Evolutionary conservation across 2,888 invertebrate species (phyloP).

Genomic region (Nebria salina): DNA sequence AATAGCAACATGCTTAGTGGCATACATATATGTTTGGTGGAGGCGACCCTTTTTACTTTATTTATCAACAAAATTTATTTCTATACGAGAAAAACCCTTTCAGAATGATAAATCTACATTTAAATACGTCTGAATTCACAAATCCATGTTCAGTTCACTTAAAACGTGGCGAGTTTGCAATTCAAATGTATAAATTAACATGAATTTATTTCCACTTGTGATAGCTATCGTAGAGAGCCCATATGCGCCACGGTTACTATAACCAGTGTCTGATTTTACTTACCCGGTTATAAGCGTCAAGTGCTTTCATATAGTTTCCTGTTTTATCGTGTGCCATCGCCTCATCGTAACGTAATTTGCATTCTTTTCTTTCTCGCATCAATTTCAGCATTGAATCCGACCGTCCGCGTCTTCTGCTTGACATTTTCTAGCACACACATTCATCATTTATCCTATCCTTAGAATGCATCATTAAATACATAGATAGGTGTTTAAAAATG

Average conservation of each 20-base stretch:
- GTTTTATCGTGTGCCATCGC: slow-evolving; percentile 80
- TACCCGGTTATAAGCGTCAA: slow-evolving; percentile 78
- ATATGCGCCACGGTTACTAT: neutral
- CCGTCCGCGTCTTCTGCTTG: slow-evolving; percentile 47
- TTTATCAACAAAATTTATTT: too few species aligned
- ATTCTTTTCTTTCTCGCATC: slow-evolving; percentile 60
- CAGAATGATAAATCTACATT: neutral
- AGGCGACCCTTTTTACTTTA: too few species aligned
- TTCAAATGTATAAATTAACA: neutral
- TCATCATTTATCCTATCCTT: neutral
- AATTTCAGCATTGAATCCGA: slow-evolving; percentile 58
- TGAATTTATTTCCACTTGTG: neutral
- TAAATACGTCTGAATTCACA: neutral
- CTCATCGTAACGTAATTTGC: slow-evolving; percentile 81
- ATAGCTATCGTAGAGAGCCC: neutral
- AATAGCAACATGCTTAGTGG: too few species aligned
- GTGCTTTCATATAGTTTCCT: slow-evolving; percentile 77
- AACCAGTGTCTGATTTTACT: slow-evolving; percentile 49
- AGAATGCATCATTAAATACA: neutral
- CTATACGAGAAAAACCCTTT: neutral
- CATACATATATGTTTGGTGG: too few species aligned
- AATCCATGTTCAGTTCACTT: neutral
- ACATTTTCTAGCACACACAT: slow-evolving; percentile 8
- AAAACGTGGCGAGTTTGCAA: neutral
- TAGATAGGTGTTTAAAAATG: too few species aligned